Base-by-base conservation (phyloP, 2,888 invertebrate species). In the Chrysopilus asiliformis region DNA sequence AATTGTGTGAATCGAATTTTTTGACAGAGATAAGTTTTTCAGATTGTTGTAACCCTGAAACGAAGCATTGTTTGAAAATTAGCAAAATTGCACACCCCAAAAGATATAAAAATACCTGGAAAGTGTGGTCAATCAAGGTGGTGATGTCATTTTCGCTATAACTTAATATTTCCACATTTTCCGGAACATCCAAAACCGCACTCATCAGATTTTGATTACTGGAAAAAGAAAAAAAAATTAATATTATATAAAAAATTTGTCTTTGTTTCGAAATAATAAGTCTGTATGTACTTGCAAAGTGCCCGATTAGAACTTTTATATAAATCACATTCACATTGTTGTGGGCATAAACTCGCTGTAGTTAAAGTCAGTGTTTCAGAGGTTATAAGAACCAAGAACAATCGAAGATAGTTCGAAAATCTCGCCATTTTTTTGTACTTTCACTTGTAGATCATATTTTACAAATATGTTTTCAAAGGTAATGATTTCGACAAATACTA, bases 1-100 rank as follows among this genome's bases (percentile, higher is more conserved):
- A 32, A 78, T 67, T 52, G 74, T 73, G 45, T 70, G 68, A 32
- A 78, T 68, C 40, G 68, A 63, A 55, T 78, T 78, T 51, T 73
- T 66, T 1, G 74, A 49, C 14, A 63, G 39, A 2, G 53, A 52
- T 4, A 63, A 45, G 39, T 57, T 56, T 0, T 53, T 29, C 3
- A 64, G 32, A 30, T 56, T 50, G 3, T 43, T 38, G 4, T 53
- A 54, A 16, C 40, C 51, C 60, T 61, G 29, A 28, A 45, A 43
- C 7, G 10, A 22, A 22, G 22, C 22, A 22, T 22, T 22, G 10
- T 22, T 22, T 22, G 22, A 8, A 22, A 22, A 22, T 8, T 22
- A 22, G 10, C 10, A 22, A 22, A 7, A 8, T 22, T 22, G 7
- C 10, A 8, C 16, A 15, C 13, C 8, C 16, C 30, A 14, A 7